Evolutionary conservation across 2,113 vertebrate species (phyloP), one percentile per base, ranked within the genome.

Genomic region (Beaufortia kweichowensis): DNA sequence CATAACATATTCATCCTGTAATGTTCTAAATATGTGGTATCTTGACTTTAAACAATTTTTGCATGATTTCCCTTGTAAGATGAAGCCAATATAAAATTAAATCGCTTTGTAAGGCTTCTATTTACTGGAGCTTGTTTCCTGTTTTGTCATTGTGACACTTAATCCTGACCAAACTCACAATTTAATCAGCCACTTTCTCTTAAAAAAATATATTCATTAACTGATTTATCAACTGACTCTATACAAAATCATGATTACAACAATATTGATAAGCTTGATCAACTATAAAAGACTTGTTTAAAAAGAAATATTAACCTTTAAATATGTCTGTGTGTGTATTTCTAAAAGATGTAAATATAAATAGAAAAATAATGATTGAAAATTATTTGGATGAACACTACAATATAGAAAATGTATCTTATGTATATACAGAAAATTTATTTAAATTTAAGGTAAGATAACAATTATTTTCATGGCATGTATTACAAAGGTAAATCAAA

Each of bases 151-250:
- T 19, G 15, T 69, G 71, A 79, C 43, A 67, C 55, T 24, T 63
- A 68, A 29, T 62, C 55, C 78, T 74, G 69, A 67, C 55, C 56
- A 69, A 55, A 53, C 31, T 4, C 28, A 0, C 48, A 57, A 61
- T 72, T 56, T 67, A 55, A 53, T 43, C 64, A 79, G 43, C 64
- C 35, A 46, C 31, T 53, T 57, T 46, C 35, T 72, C 19, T n/a
- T 48, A 68, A 53, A 53, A 19, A 68, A 68, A 53, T n/a, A n/a
- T n/a, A n/a, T n/a, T n/a, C 24, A 35, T 50, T 28, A 29, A 50
- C 28, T 31, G 48, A 29, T n/a, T 21, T 7, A 39, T 5, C 10
- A 39, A 9, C 33, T 9, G 9, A 35, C 5, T 7, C 9, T 35
- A 35, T 4, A 35, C 33, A 29, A 66, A 28, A 28, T 28, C 28